Percentiles rank a stretch among this genome's conserved stretches.
Evolutionary conservation across 35 echinoderm and acorn worm genomes (phyloP).

Genomic region (Holothuria glaberrima): DNA sequence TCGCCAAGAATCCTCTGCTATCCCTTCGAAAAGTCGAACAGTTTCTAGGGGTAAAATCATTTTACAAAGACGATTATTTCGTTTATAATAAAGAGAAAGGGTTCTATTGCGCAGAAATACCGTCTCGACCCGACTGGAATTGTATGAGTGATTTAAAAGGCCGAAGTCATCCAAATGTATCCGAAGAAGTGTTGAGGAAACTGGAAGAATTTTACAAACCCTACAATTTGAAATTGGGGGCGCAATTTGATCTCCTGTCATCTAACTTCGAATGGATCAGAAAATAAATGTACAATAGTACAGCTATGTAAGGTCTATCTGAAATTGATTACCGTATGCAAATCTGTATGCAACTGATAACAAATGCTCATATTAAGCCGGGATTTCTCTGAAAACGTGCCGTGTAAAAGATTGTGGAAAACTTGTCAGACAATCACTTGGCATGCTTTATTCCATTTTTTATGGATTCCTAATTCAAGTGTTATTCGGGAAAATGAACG

Average conservation of each 20-base stretch:
- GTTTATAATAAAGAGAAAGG: constrained; percentile 31
- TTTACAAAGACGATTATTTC: constrained; percentile 50
- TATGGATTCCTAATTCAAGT: no score
- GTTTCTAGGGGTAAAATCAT: constrained; percentile 39
- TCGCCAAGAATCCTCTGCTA: neutral
- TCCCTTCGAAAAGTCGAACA: constrained; percentile 28
- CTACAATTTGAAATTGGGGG: neutral
- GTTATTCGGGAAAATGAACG: no score
- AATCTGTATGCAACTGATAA: no score
- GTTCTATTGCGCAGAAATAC: constrained; percentile 31
- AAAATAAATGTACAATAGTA: no score
- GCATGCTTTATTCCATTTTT: no score
- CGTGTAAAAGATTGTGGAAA: no score
- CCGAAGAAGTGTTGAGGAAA: constrained; percentile 33
- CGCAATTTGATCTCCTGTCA: neutral
- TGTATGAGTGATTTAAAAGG: constrained; percentile 42
- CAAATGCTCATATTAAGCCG: no score
- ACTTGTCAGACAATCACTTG: no score
- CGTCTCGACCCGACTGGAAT: neutral
- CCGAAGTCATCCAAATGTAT: constrained; percentile 24
- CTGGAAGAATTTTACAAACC: constrained; percentile 49
- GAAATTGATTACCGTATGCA: no score
- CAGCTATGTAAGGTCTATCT: no score
- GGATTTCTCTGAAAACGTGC: no score
- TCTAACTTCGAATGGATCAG: constrained; percentile 23